These are phyloP conservation scores for Larimichthys polyactis DNA, from an alignment of 2,113 vertebrate species.

Conservation along the genomic window DNA sequence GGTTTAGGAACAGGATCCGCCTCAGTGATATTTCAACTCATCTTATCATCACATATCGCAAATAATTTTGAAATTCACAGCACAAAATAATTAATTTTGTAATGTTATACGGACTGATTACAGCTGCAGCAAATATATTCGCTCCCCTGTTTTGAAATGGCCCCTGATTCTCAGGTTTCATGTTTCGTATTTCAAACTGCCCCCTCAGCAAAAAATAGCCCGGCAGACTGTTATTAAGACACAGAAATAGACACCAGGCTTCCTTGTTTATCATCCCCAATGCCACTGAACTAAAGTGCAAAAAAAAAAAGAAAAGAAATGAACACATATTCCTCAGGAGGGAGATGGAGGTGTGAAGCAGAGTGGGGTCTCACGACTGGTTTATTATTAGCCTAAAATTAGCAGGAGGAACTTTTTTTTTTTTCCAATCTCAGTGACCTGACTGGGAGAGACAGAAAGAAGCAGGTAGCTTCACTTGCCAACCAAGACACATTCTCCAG, in stretches of 20 bases:
- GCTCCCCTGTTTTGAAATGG: conserved; percentile 54
- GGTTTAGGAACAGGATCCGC: conserved; percentile 14
- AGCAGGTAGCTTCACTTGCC: conserved; percentile 15
- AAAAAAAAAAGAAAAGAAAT: conserved; percentile 7
- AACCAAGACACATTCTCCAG: conserved; percentile 38
- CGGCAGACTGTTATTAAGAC: conserved; percentile 45
- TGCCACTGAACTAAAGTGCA: conserved; percentile 30
- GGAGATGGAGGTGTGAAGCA: conserved; percentile 51
- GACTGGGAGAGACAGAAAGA: conserved; percentile 37
- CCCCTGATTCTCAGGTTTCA: conserved; percentile 51
- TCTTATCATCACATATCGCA: neutral
- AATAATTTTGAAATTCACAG: neutral
- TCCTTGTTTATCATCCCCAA: conserved; percentile 51
- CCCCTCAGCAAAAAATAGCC: conserved; percentile 59
- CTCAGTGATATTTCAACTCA: neutral
- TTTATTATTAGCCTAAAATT: conserved; percentile 71
- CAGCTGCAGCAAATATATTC: conserved; percentile 4
- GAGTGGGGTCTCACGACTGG: conserved; percentile 34
- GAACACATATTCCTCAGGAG: conserved; percentile 41
- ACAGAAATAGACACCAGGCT: conserved; percentile 58
- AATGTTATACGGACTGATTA: neutral
- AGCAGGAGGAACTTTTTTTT: conserved; percentile 46
- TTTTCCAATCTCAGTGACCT: conserved; percentile 47
- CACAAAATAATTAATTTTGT: neutral
- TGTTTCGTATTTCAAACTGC: conserved; percentile 58